These are phyloP conservation scores for Forbesichthys papilliferus DNA, from an alignment of 2,113 vertebrate species.

Conservation along the genomic window DNA sequence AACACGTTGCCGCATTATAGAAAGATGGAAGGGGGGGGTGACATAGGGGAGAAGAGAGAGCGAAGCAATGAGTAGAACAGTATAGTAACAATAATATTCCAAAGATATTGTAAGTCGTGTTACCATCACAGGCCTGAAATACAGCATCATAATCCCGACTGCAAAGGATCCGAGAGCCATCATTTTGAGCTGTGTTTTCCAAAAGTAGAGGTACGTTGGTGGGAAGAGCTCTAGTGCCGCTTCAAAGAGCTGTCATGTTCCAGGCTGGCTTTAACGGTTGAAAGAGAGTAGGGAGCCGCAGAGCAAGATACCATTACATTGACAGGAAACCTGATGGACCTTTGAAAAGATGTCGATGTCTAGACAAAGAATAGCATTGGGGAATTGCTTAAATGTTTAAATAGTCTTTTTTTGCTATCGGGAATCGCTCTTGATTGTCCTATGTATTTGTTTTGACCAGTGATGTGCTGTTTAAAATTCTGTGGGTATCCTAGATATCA, in stretches of 20 bases:
- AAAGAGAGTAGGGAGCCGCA: conserved; percentile 12
- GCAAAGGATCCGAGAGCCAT: conserved; percentile 28
- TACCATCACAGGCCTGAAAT: conserved; percentile 46
- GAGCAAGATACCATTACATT: conserved; percentile 32
- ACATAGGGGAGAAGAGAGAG: background rate
- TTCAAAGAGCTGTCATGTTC: conserved; percentile 61
- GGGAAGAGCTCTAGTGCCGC: conserved; percentile 27
- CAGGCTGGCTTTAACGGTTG: conserved; percentile 37
- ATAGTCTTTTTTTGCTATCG: conserved; percentile 16
- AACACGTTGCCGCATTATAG: conserved; percentile 31
- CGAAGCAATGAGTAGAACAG: background rate
- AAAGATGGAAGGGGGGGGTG: background rate
- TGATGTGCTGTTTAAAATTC: conserved; percentile 3
- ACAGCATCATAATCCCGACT: conserved; percentile 13
- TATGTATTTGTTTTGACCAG: background rate
- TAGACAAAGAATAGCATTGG: background rate
- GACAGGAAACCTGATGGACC: conserved; percentile 12
- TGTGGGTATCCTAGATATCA: conserved; percentile 12
- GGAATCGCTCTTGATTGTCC: background rate
- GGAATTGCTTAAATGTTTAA: conserved; percentile 20
- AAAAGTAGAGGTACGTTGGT: conserved; percentile 17
- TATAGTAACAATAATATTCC: conserved; percentile 9
- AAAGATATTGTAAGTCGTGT: conserved; percentile 26
- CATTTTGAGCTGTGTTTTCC: conserved; percentile 23
- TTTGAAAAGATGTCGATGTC: conserved; percentile 15